These are phyloP conservation scores for Brachionus sp. DNA, from an alignment of 1,140 invertebrate genomes.

Conservation along the genomic window DNA sequence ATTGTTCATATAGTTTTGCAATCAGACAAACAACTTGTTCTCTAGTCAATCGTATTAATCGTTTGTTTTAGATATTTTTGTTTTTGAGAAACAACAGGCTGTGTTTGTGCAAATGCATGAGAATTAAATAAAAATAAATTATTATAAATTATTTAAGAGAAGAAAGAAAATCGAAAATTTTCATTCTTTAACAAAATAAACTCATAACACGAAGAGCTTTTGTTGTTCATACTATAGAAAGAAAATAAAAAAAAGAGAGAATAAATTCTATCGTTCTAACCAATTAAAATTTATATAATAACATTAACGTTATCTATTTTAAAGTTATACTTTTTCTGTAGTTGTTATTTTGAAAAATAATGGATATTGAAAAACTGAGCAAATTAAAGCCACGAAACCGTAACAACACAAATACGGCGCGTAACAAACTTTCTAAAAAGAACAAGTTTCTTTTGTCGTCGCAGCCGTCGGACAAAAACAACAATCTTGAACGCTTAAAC, in stretches of 20 bases:
- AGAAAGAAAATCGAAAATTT: conserved; percentile 24
- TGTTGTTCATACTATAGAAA: background rate
- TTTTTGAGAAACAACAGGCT: background rate
- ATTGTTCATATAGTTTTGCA: no score
- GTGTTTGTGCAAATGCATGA: background rate
- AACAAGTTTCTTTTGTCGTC: background rate
- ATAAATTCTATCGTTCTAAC: conserved; percentile 29
- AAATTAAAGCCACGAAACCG: conserved; percentile 18
- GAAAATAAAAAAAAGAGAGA: background rate
- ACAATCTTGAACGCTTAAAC: conserved; percentile 1
- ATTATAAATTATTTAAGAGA: conserved; percentile 39
- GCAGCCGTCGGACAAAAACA: background rate
- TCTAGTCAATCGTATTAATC: no score
- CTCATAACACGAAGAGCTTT: conserved; percentile 39
- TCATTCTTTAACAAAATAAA: conserved; percentile 8
- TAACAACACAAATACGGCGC: background rate
- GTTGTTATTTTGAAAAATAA: background rate
- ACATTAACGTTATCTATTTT: conserved; percentile 38
- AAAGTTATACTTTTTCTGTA: background rate
- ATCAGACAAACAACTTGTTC: no score
- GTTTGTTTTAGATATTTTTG: no score
- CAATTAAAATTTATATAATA: conserved; percentile 41
- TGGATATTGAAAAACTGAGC: conserved; percentile 26
- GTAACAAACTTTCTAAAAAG: background rate
- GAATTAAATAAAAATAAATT: conserved; percentile 8